Conservation (phyloP, 2,113 vertebrate species). For the Alaudala cheleensis region DNA sequence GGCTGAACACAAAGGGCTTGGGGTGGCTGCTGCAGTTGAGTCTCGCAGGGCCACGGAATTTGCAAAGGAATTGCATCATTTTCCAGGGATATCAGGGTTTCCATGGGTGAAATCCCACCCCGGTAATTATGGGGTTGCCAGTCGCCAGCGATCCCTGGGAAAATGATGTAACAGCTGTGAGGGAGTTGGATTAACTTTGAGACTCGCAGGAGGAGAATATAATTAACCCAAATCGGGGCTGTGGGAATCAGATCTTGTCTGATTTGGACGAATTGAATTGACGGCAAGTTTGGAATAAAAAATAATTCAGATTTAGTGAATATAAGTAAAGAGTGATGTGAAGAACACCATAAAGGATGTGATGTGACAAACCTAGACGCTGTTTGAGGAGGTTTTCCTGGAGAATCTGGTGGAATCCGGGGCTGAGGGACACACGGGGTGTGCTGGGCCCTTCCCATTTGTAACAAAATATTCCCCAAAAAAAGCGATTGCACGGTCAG, state of each 20-base stretch:
- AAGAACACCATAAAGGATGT: accelerated
- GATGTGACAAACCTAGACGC: accelerated
- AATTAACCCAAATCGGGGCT: neutral
- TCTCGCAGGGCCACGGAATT: neutral
- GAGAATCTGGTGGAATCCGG: neutral
- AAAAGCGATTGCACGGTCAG: neutral
- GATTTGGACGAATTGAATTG: neutral
- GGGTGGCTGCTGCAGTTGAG: neutral
- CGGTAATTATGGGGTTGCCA: neutral
- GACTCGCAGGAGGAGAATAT: neutral
- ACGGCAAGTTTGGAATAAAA: neutral
- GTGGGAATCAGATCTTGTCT: neutral
- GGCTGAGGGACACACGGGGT: neutral
- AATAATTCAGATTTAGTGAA: neutral
- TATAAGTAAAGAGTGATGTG: neutral
- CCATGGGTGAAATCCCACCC: neutral
- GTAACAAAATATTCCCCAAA: neutral
- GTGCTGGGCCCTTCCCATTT: neutral
- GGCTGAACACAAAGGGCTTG: neutral
- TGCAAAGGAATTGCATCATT: neutral
- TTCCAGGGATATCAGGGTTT: neutral
- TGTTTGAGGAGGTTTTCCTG: neutral
- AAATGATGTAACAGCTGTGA: neutral
- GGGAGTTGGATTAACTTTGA: neutral
- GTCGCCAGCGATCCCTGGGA: neutral